A percentile compares a stretch with the other conserved stretches of the same genome.
Evolutionary conservation across 2,888 invertebrate species (phyloP).

Genomic region (Abscondita cerata): DNA sequence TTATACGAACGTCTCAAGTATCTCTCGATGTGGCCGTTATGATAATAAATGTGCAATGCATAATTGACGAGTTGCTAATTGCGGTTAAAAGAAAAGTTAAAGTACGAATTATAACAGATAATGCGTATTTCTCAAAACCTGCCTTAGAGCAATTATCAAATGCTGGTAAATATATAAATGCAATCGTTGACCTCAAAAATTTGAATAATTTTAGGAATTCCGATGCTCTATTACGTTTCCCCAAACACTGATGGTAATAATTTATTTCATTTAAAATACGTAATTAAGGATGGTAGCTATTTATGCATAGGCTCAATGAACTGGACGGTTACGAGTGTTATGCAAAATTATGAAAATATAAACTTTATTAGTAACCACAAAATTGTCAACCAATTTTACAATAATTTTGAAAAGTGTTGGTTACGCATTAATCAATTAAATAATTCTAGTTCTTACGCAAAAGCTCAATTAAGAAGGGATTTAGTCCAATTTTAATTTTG

Average conservation of each 20-base stretch:
- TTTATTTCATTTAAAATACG: constrained; percentile 51
- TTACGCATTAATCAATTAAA: neutral
- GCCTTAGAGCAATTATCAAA: neutral
- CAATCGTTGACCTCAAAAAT: constrained; percentile 17
- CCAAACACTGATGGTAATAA: constrained; percentile 32
- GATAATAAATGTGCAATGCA: constrained; percentile 40
- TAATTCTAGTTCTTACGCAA: neutral
- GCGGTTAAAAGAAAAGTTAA: constrained; percentile 45
- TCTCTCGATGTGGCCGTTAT: constrained; percentile 47
- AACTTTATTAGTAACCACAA: constrained; percentile 43
- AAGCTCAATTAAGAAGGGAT: neutral
- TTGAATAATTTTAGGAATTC: constrained; percentile 25
- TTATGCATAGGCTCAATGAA: constrained; percentile 48
- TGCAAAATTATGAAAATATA: constrained; percentile 48
- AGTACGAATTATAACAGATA: constrained; percentile 46
- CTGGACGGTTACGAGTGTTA: constrained; percentile 40
- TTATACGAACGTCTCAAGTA: constrained; percentile 45
- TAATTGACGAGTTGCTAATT: constrained; percentile 42
- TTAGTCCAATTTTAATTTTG: neutral
- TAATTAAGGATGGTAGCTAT: constrained; percentile 48
- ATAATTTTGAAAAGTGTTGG: constrained; percentile 42
- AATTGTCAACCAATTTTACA: constrained; percentile 41
- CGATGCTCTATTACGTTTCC: constrained; percentile 39
- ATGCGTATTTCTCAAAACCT: constrained; percentile 17
- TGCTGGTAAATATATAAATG: neutral